These are phyloP conservation scores for Drosophila longiperda DNA, from an alignment of 2,888 invertebrate genomes.

Conservation along the genomic window DNA sequence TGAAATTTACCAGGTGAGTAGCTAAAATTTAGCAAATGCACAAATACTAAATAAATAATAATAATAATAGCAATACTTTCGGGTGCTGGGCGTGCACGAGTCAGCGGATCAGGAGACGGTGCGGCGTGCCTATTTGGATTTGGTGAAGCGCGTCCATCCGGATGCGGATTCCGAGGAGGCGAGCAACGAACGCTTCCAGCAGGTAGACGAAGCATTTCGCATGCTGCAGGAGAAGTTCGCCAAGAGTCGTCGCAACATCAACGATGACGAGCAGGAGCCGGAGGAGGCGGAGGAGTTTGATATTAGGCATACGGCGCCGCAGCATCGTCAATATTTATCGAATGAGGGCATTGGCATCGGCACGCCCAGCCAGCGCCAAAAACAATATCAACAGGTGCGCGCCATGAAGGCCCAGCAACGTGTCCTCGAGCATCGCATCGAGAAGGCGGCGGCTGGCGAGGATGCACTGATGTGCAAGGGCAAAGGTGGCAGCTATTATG, in stretches of 20 bases:
- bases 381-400: conserved; percentile 89
- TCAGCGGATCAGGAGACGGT: conserved; percentile 90
- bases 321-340: conserved; percentile 91
- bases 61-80: conserved; percentile 87
- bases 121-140: conserved; percentile 89
- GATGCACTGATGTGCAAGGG: conserved; percentile 87
- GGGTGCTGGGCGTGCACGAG: conserved; percentile 88
- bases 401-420: conserved; percentile 89
- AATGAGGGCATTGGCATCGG: conserved; percentile 93
- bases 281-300: conserved; percentile 87
- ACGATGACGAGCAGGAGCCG: conserved; percentile 84
- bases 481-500: conserved; percentile 86
- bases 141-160: conserved; percentile 94
- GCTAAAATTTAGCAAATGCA: no score
- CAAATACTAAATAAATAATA: background rate
- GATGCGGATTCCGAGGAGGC: conserved; percentile 91
- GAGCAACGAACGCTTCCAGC: conserved; percentile 90
- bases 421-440: conserved; percentile 88
- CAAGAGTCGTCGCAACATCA: conserved; percentile 86
- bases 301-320: conserved; percentile 93
- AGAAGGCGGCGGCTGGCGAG: conserved; percentile 87
- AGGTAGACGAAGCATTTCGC: conserved; percentile 91
- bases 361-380: conserved; percentile 91
- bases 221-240: conserved; percentile 89
- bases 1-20: conserved; percentile 60